phyloP scores from a whole-genome alignment of 2,797 vertebrate species.

The Apogon hyalosoma region DNA sequence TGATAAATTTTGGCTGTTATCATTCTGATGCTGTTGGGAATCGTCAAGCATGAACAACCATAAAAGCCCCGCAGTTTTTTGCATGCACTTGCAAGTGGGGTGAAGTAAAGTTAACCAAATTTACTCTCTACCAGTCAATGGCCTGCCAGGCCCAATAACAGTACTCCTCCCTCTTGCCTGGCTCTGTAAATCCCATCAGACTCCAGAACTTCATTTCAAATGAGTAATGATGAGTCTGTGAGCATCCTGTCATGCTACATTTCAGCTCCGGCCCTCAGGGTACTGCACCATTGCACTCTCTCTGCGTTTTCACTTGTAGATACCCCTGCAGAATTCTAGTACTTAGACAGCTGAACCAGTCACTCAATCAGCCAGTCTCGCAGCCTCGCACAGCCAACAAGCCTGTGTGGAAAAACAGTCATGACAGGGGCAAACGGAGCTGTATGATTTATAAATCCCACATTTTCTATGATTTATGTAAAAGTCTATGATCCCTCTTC shows the following conservation, averaged over 20 bases:
- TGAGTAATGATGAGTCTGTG: constrained; percentile 47
- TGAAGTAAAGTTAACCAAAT: constrained; percentile 37
- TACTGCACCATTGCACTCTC: constrained; percentile 8
- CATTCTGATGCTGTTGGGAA: constrained; percentile 14
- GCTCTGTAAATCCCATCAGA: constrained; percentile 31
- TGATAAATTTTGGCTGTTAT: constrained; percentile 28
- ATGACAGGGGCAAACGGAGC: constrained; percentile 12
- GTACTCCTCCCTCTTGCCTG: constrained; percentile 23
- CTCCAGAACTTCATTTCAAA: constrained; percentile 45
- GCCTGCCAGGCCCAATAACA: constrained; percentile 37
- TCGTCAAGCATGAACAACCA: not conserved
- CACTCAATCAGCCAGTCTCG: constrained; percentile 35
- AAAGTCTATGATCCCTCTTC: constrained; percentile 43
- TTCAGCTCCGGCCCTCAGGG: constrained; percentile 38
- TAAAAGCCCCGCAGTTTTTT: constrained; percentile 14
- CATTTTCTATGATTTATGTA: constrained; percentile 54
- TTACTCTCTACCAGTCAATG: constrained; percentile 22
- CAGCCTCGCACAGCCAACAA: constrained; percentile 13
- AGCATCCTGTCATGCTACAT: constrained; percentile 46
- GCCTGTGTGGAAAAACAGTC: constrained; percentile 11
- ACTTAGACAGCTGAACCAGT: constrained; percentile 22
- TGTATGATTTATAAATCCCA: constrained; percentile 43
- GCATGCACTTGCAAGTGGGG: constrained; percentile 1
- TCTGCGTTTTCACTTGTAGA: constrained; percentile 26
- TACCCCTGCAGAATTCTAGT: constrained; percentile 1